Percentiles rank a stretch among this genome's conserved stretches.
Evolutionary conservation across 2,888 invertebrate species (phyloP).

Genomic region (Pediacus dermestoides): DNA sequence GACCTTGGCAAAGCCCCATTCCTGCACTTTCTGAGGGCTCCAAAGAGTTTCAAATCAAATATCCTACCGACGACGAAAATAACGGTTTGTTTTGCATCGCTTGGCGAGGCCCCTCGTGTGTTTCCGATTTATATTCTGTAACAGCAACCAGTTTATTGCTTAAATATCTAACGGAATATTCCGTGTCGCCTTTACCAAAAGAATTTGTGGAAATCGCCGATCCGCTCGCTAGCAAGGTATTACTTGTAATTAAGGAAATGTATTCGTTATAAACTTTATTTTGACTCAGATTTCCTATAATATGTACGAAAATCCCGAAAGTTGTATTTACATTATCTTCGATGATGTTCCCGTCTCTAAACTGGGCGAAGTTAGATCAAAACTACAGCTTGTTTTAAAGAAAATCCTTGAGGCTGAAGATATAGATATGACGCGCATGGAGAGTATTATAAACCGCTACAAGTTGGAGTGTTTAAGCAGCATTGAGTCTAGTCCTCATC

Average conservation of each 20-base stretch:
- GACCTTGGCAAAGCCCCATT: slow-evolving; percentile 74
- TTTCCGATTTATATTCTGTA: slow-evolving; percentile 57
- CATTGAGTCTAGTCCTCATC: slow-evolving; percentile 75
- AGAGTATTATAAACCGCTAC: slow-evolving; percentile 67
- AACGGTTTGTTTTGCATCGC: slow-evolving; percentile 74
- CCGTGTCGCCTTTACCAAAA: slow-evolving; percentile 79
- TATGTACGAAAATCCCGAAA: slow-evolving; percentile 68
- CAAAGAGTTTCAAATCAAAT: slow-evolving; percentile 58
- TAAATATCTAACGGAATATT: slow-evolving; percentile 82
- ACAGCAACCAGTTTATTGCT: slow-evolving; percentile 66
- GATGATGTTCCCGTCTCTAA: slow-evolving; percentile 72
- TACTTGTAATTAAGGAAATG: slow-evolving; percentile 1
- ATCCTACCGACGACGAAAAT: slow-evolving; percentile 81
- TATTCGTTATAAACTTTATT: slow-evolving; percentile 6
- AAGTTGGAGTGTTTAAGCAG: slow-evolving; percentile 65
- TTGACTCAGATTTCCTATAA: slow-evolving; percentile 62
- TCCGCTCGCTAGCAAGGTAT: slow-evolving; percentile 75
- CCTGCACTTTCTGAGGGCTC: slow-evolving; percentile 59
- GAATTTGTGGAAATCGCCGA: slow-evolving; percentile 80
- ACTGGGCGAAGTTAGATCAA: slow-evolving; percentile 59
- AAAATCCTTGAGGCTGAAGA: slow-evolving; percentile 51
- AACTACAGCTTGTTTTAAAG: slow-evolving; percentile 53
- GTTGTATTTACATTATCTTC: slow-evolving; percentile 66
- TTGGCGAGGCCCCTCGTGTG: slow-evolving; percentile 75
- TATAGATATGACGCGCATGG: slow-evolving; percentile 74